Evolutionary conservation across 2,888 invertebrate species (phyloP).

Genomic region (Cryptus armator): DNA sequence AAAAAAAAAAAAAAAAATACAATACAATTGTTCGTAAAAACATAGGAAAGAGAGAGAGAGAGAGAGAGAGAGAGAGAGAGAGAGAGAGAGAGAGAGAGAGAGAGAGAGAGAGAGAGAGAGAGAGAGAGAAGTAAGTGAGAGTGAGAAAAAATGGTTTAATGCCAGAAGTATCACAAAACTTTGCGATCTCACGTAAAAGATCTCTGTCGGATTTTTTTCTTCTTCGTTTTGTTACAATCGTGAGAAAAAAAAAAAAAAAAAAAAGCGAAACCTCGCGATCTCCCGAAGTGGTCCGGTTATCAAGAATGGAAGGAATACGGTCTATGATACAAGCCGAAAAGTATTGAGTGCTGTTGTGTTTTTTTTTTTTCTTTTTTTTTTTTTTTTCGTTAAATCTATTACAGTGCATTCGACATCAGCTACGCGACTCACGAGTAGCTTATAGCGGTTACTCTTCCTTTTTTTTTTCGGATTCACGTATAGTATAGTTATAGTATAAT

Average conservation of each 20-base stretch:
- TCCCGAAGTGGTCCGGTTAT: slow-evolving; percentile 69
- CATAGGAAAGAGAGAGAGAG: slow-evolving; percentile 17
- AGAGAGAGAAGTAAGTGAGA: slow-evolving; percentile 13
- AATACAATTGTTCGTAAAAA: slow-evolving; percentile 48
- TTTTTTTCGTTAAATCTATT: slow-evolving; percentile 53
- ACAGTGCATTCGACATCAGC: slow-evolving; percentile 62
- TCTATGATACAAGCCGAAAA: slow-evolving; percentile 81
- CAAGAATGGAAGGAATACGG: slow-evolving; percentile 80
- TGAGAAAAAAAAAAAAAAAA: slow-evolving; percentile 56
- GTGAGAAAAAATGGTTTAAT: slow-evolving; percentile 57
- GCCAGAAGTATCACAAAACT: slow-evolving; percentile 70
- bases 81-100: slow-evolving; percentile 17
- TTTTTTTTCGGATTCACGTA: slow-evolving; percentile 62
- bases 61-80: slow-evolving; percentile 24
- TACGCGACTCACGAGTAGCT: slow-evolving; percentile 63
- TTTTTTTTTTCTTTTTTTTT: slow-evolving; percentile 63
- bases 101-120: slow-evolving; percentile 17
- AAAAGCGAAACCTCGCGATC: slow-evolving; percentile 70
- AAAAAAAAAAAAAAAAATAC: too few relatives aligned
- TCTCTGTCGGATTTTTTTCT: slow-evolving; percentile 43
- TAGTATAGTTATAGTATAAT: slow-evolving; percentile 67
- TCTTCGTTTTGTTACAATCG: slow-evolving; percentile 42
- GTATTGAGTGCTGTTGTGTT: slow-evolving; percentile 75
- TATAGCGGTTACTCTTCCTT: slow-evolving; percentile 69
- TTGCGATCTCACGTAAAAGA: slow-evolving; percentile 64